Evolutionary conservation across 2,797 vertebrate species (phyloP), one percentile per base, ranked within the genome.

Genomic region (Microhierax caerulescens): DNA sequence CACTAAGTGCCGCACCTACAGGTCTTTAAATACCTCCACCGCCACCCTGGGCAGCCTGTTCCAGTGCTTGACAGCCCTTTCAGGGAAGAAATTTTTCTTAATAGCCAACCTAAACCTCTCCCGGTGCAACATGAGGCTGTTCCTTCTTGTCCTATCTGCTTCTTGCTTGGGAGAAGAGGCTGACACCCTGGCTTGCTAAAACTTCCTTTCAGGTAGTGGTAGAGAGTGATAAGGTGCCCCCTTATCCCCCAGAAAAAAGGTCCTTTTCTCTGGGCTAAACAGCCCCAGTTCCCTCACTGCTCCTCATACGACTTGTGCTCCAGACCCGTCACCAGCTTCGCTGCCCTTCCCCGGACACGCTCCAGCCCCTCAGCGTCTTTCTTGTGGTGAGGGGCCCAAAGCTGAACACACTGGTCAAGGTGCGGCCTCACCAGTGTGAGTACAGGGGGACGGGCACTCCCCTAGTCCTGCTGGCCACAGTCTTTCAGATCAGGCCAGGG

Each of bases 211-310:
- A 4, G n/a, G 19, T 45, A 32, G 50, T 20, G 81, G 59, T 2
- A 51, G 17, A 30, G 47, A 37, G 28, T 0, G 0, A 0, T 61
- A 14, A n/a, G 25, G 17, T 56, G 5, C 20, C 10, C 11, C 36
- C 36, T 70, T 4, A 91, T 43, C 25, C n/a, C n/a, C n/a, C n/a
- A n/a, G n/a, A n/a, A n/a, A n/a, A n/a, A n/a, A n/a, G n/a, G n/a
- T 53, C 25, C 30, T 72, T 18, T 43, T 43, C 41, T 43, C 41
- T 7, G 7, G 18, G 41, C 41, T 43, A 43, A 43, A 43, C 41
- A 43, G 8, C 17, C 41, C 41, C 41, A 43, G 17, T 18, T 43
- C 41, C 41, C 18, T 43, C 17, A 18, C 41, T 43, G 41, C 16
- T 43, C 41, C 41, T 43, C 41, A 43, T 43, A 18, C 7, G 41